Evolutionary conservation across 2,797 vertebrate genomes (phyloP).

Genomic region (Phyllotis vaccarum): DNA sequence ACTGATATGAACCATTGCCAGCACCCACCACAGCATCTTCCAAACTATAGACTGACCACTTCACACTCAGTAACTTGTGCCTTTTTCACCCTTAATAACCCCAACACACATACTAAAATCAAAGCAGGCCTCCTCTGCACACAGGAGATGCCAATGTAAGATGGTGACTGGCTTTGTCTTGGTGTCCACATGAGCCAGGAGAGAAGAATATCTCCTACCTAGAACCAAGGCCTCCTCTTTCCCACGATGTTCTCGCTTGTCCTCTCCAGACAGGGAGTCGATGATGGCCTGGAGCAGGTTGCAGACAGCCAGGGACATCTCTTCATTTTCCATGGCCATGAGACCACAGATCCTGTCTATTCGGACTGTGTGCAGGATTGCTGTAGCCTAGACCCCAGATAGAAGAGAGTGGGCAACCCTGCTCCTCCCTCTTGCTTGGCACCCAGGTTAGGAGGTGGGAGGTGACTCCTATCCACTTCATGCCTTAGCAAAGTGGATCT

Average conservation of each 20-base stretch:
- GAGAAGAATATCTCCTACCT: constrained; percentile 86
- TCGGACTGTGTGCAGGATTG: constrained; percentile 92
- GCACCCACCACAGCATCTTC: background rate
- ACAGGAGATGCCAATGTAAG: background rate
- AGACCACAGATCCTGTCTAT: constrained; percentile 94
- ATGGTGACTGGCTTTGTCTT: background rate
- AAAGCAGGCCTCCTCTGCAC: background rate
- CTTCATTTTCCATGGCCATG: constrained; percentile 95
- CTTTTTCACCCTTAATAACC: background rate
- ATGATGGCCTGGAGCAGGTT: constrained; percentile 95
- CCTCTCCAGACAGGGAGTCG: constrained; percentile 93
- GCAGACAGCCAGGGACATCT: constrained; percentile 93
- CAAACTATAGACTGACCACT: background rate
- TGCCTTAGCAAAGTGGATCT: background rate
- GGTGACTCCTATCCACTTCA: background rate
- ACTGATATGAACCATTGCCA: background rate
- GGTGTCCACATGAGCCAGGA: background rate
- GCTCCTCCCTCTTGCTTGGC: background rate
- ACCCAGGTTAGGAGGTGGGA: background rate
- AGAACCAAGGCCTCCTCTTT: constrained; percentile 95
- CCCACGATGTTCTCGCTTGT: constrained; percentile 91
- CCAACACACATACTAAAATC: background rate
- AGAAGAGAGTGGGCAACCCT: background rate
- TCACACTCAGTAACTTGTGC: background rate
- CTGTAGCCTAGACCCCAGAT: constrained; percentile 90